Percentiles rank a stretch among this genome's conserved stretches.
phyloP scores from a whole-genome alignment of 1,140 invertebrate genomes.

The Vanessa atalanta region DNA sequence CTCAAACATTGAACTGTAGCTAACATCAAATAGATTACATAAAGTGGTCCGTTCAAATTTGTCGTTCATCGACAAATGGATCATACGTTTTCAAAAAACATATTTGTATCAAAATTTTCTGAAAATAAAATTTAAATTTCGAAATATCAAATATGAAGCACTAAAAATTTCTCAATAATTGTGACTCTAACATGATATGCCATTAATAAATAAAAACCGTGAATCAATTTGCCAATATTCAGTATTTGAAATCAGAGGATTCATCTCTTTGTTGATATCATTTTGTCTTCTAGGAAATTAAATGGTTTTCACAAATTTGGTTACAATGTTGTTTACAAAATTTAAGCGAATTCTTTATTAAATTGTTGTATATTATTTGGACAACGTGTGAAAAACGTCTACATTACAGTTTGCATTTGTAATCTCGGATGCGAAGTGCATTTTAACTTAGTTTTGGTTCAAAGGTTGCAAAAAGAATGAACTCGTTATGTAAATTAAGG shows the following conservation, averaged over 20 bases:
- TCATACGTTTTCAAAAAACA: constrained; percentile 19
- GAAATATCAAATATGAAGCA: background rate
- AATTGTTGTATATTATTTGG: constrained; percentile 1
- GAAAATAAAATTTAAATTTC: background rate
- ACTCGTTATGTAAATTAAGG: constrained; percentile 40
- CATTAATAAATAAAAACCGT: too few species aligned
- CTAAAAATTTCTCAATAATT: background rate
- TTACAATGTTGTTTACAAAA: too few species aligned
- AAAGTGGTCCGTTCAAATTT: constrained; percentile 42
- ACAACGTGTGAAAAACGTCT: constrained; percentile 26
- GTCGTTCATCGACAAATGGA: constrained; percentile 35
- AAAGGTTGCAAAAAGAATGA: constrained; percentile 38
- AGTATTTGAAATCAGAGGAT: too few species aligned
- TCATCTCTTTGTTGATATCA: too few species aligned
- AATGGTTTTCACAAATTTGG: background rate
- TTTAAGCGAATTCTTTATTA: background rate
- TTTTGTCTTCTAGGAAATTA: background rate
- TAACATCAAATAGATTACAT: constrained; percentile 42
- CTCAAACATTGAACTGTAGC: constrained; percentile 41
- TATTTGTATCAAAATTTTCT: constrained; percentile 18
- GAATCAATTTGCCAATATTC: too few species aligned
- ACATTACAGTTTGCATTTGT: constrained; percentile 38
- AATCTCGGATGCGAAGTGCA: constrained; percentile 36
- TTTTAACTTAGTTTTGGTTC: constrained; percentile 42
- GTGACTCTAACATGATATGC: background rate